phyloP scores from a whole-genome alignment of 1,140 invertebrate species.

The Caenorhabditis briggsae region DNA sequence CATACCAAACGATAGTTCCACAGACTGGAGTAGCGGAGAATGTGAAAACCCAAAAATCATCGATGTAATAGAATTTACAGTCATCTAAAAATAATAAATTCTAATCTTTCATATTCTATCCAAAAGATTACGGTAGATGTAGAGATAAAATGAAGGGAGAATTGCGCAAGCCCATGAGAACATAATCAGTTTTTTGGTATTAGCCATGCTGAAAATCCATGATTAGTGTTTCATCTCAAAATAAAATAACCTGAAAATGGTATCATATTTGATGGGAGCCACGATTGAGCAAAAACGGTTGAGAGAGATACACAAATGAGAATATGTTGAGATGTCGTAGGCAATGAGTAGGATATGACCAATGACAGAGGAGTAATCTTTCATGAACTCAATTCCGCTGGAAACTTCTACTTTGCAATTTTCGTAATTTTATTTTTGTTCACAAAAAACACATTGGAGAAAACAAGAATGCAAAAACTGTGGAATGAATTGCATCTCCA shows the following conservation, averaged over 20 bases:
- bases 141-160: conserved; percentile 31
- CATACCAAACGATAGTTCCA: conserved; percentile 21
- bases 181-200: conserved; percentile 36
- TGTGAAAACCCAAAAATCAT: conserved; percentile 32
- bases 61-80: conserved; percentile 1
- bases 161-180: conserved; percentile 16
- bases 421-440: neutral
- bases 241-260: conserved; percentile 5
- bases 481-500: conserved; percentile 40
- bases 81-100: neutral
- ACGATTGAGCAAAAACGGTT: conserved; percentile 18
- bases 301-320: neutral
- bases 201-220: neutral
- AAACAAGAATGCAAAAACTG: conserved; percentile 6
- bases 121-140: conserved; percentile 2
- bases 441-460: conserved; percentile 37
- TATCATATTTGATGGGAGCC: conserved; percentile 33
- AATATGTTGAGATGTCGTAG: conserved; percentile 12
- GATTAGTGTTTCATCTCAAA: neutral
- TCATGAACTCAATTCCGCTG: neutral
- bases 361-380: conserved; percentile 7
- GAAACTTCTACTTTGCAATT: neutral
- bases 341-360: neutral
- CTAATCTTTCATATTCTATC: neutral
- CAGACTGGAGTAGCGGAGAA: conserved; percentile 13